Base-by-base conservation (phyloP, 2,797 vertebrate genomes). In the Simalia tracyae region DNA sequence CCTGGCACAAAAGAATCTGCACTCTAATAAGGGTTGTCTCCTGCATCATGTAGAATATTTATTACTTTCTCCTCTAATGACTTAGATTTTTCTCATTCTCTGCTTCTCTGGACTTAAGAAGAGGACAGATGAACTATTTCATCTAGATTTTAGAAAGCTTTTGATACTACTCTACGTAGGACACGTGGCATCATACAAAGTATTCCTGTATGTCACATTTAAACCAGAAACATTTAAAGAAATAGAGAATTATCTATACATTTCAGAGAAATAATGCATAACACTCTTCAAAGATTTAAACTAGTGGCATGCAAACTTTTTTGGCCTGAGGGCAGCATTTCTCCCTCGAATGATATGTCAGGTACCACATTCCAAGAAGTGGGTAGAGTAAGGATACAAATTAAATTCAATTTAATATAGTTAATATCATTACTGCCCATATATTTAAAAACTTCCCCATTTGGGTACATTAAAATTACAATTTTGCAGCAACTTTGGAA, bases 1-100 rank as follows among this genome's bases (percentile, higher is more conserved):
- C 92, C 94, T 94, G 46, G 88, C 88, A 89, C n/a, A 90, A 81
- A 57, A 93, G 87, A 91, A 92, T 68, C 72, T 91, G 9, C 68
- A 54, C 28, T 92, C 5, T 94, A 24, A 26, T 0, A 0, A 12
- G 88, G 7, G 31, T 50, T 72, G 81, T 60, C 56, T 86, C 12
- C 4, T 85, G 63, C 19, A 84, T 31, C 88, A 31, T 89, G 84
- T 60, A 28, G 56, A 89, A 72, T 59, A 76, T 66, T 92, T 90
- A 91, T 0, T 93, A 54, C 93, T 93, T 93, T 92, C 85, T 95
- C 4, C 50, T 94, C 26, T 59, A 14, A 60, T 86, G 63, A 68
- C 19, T 31, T 89, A 14, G 15, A n/a, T 46, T 26, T 61, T 66
- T 89, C 86, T 60, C 36, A 31, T 72, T 86, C 46, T 60, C 63